Evolutionary conservation across 2,797 vertebrate genomes (phyloP), one percentile per base, ranked within the genome.

Genomic region (Erithacus rubecula): DNA sequence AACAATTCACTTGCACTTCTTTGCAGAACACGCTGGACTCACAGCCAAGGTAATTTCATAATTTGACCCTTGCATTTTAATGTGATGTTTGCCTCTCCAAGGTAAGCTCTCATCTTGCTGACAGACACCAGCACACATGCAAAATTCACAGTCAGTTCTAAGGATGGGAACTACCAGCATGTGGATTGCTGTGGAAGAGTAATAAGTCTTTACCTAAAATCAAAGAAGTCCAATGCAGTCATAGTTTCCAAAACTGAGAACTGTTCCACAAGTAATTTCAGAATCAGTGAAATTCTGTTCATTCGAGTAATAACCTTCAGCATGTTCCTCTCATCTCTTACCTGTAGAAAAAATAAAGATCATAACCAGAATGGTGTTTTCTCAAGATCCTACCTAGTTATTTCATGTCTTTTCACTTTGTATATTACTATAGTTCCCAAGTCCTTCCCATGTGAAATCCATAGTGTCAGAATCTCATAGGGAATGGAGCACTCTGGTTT

Each of bases 171-270:
- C 59, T 58, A 52, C 18, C 27, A 72, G 29, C 20, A 69, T 2
- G 0, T 23, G 15, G 16, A 12, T 77, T 58, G 15, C 52, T 53
- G 6, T 30, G n/a, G 36, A 91, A 29, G 34, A 79, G 65, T 27
- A 44, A 5, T 23, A 60, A 74, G 6, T 26, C n/a, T 83, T 76
- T 91, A 99, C 99, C 99, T 99, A 94, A 99, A 99, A 93, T 99
- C 99, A 89, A 98, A 99, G 94, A 99, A 99, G 96, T 99, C 99
- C 97, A 99, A 90, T 10, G 99, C 97, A 12, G 99, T 99, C 99
- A 99, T 99, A 17, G 99, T 99, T 96, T 99, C 99, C 96, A 99
- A 92, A 89, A 99, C 97, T 0, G 98, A 96, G 94, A 99, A 99
- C 96, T 99, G 99, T 74, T 99, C 99, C 19, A 99, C 98, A 74